Conservation (phyloP, 2,888 invertebrate species). For the Brachyptera putata region DNA sequence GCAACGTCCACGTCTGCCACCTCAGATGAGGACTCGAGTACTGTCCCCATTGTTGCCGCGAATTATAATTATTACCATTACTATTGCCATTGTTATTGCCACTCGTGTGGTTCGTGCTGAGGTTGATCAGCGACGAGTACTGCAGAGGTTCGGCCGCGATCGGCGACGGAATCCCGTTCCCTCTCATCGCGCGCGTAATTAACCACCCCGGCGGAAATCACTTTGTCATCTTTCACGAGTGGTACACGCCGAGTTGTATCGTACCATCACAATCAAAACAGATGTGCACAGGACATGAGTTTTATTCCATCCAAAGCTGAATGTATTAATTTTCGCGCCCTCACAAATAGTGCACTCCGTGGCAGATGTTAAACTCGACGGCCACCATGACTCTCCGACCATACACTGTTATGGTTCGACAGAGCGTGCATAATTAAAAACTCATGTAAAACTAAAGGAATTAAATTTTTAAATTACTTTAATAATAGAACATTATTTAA, state of each 20-base stretch:
- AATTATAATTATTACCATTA: conserved; percentile 34
- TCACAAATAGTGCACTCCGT: too few species aligned
- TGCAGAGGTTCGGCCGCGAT: conserved; percentile 18
- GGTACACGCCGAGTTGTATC: background rate
- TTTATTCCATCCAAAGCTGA: too few species aligned
- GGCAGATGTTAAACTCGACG: too few species aligned
- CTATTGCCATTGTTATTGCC: conserved; percentile 41
- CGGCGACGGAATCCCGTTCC: conserved; percentile 15
- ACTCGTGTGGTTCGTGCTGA: conserved; percentile 41
- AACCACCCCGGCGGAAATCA: background rate
- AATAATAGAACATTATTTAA: too few species aligned
- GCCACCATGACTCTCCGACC: too few species aligned
- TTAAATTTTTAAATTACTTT: too few species aligned
- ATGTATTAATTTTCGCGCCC: too few species aligned
- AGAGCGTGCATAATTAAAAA: too few species aligned
- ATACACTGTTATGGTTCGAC: too few species aligned
- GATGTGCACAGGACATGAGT: too few species aligned
- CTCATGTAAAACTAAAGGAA: too few species aligned
- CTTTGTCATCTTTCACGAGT: background rate
- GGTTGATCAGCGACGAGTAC: conserved; percentile 32
- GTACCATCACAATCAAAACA: too few species aligned
- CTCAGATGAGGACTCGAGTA: conserved; percentile 41
- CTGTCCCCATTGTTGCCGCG: conserved; percentile 30
- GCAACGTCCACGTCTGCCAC: conserved; percentile 52
- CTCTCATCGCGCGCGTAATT: conserved; percentile 21